phyloP scores from a whole-genome alignment of 2,113 vertebrate species.

The Pseudopipra pipra region DNA sequence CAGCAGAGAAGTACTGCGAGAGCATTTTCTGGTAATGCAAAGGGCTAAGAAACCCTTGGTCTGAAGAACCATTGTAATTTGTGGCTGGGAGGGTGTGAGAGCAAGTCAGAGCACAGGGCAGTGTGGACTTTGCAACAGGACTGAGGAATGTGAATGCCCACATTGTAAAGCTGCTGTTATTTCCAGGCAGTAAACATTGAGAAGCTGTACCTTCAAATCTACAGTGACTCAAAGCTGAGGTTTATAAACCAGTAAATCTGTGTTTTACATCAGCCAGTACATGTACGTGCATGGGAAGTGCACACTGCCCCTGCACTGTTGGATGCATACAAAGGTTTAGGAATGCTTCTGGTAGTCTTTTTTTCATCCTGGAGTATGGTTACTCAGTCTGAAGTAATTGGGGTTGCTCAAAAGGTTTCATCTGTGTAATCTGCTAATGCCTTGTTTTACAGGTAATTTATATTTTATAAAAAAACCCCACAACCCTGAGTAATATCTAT shows the following conservation, averaged over 20 bases:
- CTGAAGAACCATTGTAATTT: not conserved
- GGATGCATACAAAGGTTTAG: not conserved
- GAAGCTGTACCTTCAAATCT: not conserved
- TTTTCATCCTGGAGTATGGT: not conserved
- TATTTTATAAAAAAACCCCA: not conserved
- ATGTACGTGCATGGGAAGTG: fast-evolving
- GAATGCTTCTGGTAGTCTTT: not conserved
- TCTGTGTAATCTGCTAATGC: not conserved
- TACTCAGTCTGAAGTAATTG: not conserved
- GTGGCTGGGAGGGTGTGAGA: fast-evolving
- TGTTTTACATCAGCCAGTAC: not conserved
- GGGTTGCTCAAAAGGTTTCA: not conserved
- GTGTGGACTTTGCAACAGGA: fast-evolving
- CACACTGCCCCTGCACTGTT: fast-evolving
- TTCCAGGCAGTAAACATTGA: not conserved
- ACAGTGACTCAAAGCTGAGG: not conserved
- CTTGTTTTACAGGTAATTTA: not conserved
- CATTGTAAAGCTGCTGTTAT: not conserved
- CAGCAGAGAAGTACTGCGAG: not conserved
- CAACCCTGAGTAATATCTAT: not conserved
- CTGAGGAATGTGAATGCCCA: not conserved
- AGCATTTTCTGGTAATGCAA: not conserved
- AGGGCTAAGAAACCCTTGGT: not conserved
- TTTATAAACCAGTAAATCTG: not conserved
- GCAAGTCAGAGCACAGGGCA: not conserved